phyloP scores from a whole-genome alignment of 2,888 invertebrate species.

The Dasypogon diadema region DNA sequence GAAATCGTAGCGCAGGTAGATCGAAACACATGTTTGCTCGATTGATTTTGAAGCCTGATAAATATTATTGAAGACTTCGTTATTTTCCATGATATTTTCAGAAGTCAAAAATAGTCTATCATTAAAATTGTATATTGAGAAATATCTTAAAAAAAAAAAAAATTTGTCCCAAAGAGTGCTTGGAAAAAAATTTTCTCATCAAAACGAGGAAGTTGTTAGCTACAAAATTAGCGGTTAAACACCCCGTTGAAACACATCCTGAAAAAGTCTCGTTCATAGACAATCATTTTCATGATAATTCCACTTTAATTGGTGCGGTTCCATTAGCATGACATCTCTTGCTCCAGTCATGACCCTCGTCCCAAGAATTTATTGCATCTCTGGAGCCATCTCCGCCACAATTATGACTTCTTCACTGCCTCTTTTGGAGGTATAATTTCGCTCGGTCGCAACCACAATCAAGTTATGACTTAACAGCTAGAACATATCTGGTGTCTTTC shows the following conservation, averaged over 20 bases:
- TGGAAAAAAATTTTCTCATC: not conserved
- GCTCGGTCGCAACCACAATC: not conserved
- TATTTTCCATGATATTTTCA: no score
- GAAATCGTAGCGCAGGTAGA: no score
- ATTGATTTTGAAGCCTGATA: no score
- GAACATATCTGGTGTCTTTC: not conserved
- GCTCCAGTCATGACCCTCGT: not conserved
- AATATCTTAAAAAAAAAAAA: no score
- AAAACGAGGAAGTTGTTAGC: not conserved
- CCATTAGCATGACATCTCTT: slow-evolving; percentile 31
- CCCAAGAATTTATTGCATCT: not conserved
- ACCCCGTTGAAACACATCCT: not conserved
- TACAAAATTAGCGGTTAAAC: not conserved
- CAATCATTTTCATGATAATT: slow-evolving; percentile 31
- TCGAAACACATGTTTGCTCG: no score
- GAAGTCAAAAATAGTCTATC: no score
- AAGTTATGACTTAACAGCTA: not conserved
- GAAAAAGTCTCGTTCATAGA: not conserved
- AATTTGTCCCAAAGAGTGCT: no score
- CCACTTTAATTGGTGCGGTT: slow-evolving; percentile 30
- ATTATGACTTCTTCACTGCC: not conserved
- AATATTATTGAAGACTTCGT: no score
- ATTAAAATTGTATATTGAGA: no score
- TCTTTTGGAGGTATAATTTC: no score
- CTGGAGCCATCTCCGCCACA: not conserved